Percentiles rank a stretch among this genome's conserved stretches.
Conservation (phyloP, 2,113 vertebrate species). For the Eulacestoma nigropectus region DNA sequence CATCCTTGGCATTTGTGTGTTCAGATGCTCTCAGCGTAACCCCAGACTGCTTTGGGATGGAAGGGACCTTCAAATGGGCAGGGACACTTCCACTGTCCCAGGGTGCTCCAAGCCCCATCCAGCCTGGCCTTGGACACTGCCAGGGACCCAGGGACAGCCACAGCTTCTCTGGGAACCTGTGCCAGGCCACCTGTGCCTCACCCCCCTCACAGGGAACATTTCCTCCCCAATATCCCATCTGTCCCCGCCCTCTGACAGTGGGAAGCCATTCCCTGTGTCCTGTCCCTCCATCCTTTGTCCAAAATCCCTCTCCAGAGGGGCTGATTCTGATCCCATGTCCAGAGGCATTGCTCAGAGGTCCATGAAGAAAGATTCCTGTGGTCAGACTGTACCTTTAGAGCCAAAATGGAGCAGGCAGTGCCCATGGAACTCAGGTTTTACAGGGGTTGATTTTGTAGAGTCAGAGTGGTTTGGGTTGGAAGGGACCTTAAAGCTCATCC, state of each 20-base stretch:
- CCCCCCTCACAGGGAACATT: not conserved
- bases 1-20: not conserved
- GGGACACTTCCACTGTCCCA: not conserved
- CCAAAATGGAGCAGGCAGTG: not conserved
- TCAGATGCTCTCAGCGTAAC: not conserved
- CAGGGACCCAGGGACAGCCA: not conserved
- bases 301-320: not conserved
- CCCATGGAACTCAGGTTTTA: not conserved
- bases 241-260: not conserved
- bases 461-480: not conserved
- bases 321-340: not conserved
- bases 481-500: not conserved
- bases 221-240: fast-evolving
- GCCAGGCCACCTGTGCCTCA: fast-evolving
- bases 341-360: not conserved
- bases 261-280: not conserved
- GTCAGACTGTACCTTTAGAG: not conserved
- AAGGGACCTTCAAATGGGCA: not conserved
- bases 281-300: not conserved
- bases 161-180: not conserved
- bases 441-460: not conserved
- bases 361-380: not conserved
- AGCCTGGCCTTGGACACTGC: not conserved
- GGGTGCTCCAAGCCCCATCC: not conserved
- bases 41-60: not conserved